phyloP scores from a whole-genome alignment of 2,888 invertebrate genomes.

The Drosophila longiperda region DNA sequence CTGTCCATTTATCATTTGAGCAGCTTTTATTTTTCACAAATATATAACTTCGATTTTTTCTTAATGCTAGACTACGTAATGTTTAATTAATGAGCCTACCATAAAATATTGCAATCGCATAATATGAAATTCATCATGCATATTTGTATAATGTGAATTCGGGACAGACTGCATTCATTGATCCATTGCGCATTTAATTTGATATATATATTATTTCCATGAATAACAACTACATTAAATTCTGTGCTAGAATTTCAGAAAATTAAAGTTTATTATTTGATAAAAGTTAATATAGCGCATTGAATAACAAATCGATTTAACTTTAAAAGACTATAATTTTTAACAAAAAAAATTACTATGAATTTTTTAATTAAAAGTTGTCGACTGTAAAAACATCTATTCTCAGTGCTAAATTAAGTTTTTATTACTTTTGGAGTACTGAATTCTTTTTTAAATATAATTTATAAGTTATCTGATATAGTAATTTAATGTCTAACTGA shows the following conservation, averaged over 20 bases:
- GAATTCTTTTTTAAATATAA: neutral
- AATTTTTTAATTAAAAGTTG: neutral
- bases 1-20: constrained; percentile 69
- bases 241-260: neutral
- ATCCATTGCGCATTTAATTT: neutral
- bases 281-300: neutral
- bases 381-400: neutral
- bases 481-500: neutral
- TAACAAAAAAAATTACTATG: neutral
- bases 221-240: neutral
- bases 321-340: neutral
- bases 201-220: neutral
- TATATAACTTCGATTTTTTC: constrained; percentile 35
- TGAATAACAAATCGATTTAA: neutral
- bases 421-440: neutral
- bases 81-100: constrained; percentile 70
- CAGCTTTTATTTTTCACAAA: constrained; percentile 18
- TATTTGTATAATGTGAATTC: constrained; percentile 32
- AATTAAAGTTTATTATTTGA: neutral
- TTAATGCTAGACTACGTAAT: constrained; percentile 59
- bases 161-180: neutral
- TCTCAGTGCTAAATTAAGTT: neutral
- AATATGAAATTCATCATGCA: constrained; percentile 44
- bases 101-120: constrained; percentile 60
- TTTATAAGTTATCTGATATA: no score